Evolutionary conservation across 1,140 invertebrate species (phyloP), one percentile per base, ranked within the genome.

Genomic region (Chironomus striatipennis): DNA sequence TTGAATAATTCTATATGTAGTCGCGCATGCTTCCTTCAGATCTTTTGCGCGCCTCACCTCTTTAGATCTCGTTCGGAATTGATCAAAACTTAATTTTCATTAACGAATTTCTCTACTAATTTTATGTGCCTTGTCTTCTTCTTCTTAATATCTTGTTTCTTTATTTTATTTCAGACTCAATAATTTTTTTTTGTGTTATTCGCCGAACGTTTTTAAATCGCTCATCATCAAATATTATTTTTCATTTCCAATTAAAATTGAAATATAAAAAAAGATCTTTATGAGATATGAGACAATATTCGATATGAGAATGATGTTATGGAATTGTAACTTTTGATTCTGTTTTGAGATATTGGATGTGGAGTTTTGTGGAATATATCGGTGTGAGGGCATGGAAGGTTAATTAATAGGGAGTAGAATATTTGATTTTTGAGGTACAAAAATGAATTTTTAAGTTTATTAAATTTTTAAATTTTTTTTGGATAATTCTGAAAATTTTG

Each of bases 1-100:
- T 70, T 70, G 65, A 70, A 70, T 70, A 70, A 70, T 70, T 70
- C 10, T 10, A n/a, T 20, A 70, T 70, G 65, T 18, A 70, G 18
- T 20, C 10, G 18, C 65, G 65, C 6, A 20, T 21, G 65, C 65
- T n/a, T 57, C 47, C 15, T 47, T 47, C 7, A 47, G 43, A 47
- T 57, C 47, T 47, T 15, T 10, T n/a, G 12, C 47, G 47, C 47
- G 12, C n/a, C 12, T 57, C 12, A 47, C 9, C 8, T 57, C 47
- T 57, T 15, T 15, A 12, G 9, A 12, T 57, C 47, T 57, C 47
- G 47, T 57, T 57, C 47, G 47, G 47, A 57, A 57, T 57, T 12
- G 47, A 57, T 57, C 47, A 57, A 57, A 57, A 57, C 47, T 57
- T 57, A 57, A 57, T 57, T 57, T 57, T 57, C 47, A 57, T 57